Evolutionary conservation across 2,888 invertebrate species (phyloP).

Genomic region (Choristoneura rosaceana): DNA sequence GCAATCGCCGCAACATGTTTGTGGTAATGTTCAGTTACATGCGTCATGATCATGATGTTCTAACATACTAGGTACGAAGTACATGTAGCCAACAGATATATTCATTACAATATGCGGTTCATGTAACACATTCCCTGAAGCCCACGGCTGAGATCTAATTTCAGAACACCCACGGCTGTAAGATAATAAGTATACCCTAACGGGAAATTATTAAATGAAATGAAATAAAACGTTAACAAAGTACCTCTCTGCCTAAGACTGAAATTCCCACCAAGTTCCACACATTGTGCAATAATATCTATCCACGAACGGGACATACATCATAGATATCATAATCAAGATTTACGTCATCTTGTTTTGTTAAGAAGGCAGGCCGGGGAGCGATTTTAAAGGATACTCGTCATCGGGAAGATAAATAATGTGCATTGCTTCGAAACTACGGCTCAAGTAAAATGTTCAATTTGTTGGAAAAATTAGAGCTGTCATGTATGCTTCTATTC

Average conservation of each 20-base stretch:
- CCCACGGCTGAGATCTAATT: conserved; percentile 18
- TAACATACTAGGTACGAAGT: neutral
- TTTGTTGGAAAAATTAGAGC: too few relatives aligned
- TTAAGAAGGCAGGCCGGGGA: too few relatives aligned
- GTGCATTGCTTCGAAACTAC: too few relatives aligned
- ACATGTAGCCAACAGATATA: conserved; percentile 1
- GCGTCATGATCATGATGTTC: conserved; percentile 13
- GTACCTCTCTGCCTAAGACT: neutral
- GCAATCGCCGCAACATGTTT: neutral
- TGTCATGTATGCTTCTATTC: too few relatives aligned
- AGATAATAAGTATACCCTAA: conserved; percentile 9
- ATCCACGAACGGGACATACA: neutral
- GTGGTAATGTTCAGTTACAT: conserved; percentile 10
- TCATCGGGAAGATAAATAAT: too few relatives aligned
- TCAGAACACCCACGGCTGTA: conserved; percentile 19
- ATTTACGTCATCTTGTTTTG: neutral
- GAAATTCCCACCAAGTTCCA: neutral
- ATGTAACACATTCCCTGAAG: conserved; percentile 26
- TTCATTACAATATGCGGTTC: conserved; percentile 13
- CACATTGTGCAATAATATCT: neutral
- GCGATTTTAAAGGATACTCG: too few relatives aligned
- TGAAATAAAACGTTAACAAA: neutral
- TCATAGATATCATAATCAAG: too few relatives aligned
- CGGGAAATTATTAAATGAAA: neutral
- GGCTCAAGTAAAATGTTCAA: too few relatives aligned